Percentiles rank a stretch among this genome's conserved stretches.
These are phyloP conservation scores for Nettapus auritus DNA, from an alignment of 2,113 vertebrate genomes.

Conservation along the genomic window DNA sequence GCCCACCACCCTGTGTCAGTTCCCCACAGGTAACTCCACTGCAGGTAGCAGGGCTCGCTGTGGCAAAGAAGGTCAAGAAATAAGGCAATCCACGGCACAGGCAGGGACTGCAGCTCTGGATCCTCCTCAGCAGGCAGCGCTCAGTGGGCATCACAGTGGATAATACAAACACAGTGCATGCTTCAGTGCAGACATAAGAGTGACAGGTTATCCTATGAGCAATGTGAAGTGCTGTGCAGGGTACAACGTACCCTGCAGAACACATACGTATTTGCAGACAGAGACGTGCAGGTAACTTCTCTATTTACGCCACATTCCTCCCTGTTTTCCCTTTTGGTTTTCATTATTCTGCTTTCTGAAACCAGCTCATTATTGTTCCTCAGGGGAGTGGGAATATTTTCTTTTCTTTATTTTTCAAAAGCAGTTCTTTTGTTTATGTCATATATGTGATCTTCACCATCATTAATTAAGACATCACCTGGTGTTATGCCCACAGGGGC, in stretches of 20 bases:
- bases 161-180: background rate
- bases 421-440: slow-evolving; percentile 8
- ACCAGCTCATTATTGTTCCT: background rate
- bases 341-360: background rate
- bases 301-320: background rate
- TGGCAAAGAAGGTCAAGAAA: rapidly evolving
- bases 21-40: background rate
- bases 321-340: background rate
- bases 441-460: background rate
- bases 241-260: background rate
- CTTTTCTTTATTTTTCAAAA: background rate
- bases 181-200: background rate
- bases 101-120: background rate
- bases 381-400: background rate
- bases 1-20: rapidly evolving
- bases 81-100: background rate
- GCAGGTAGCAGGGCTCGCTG: background rate
- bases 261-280: background rate
- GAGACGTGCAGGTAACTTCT: background rate
- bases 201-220: background rate
- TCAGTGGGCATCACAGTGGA: background rate
- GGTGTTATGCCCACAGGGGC: slow-evolving; percentile 27
- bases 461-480: slow-evolving; percentile 46
- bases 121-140: background rate
- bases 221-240: background rate